Evolutionary conservation across 2,888 invertebrate species (phyloP).

Genomic region (Lithophane leautieri): DNA sequence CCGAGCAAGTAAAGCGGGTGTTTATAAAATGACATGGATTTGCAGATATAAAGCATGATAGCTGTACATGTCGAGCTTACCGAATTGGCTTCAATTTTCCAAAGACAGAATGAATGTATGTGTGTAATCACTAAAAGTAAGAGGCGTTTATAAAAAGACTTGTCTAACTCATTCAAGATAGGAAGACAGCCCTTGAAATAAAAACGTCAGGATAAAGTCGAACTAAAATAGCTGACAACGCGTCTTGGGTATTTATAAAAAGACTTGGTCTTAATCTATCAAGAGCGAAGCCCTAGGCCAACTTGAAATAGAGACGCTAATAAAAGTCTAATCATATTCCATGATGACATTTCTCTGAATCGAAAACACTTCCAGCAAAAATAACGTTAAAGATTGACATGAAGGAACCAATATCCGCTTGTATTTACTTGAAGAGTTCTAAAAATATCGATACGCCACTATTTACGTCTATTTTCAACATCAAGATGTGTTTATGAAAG

Average conservation of each 20-base stretch:
- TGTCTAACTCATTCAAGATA: not conserved
- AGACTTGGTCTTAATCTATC: not conserved
- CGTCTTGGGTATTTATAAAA: constrained; percentile 12
- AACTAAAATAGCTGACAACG: constrained; percentile 6
- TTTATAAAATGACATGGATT: constrained; percentile 5
- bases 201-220: constrained; percentile 7
- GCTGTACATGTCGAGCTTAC: constrained; percentile 3
- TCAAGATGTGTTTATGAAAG: not conserved
- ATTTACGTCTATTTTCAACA: constrained; percentile 8
- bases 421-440: constrained; percentile 46
- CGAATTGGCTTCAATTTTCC: not conserved
- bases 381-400: constrained; percentile 61
- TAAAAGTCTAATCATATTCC: constrained; percentile 20
- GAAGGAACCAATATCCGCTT: constrained; percentile 68
- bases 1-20: not conserved
- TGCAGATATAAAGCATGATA: constrained; percentile 4
- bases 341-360: constrained; percentile 14
- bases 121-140: not conserved
- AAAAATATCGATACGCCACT: constrained; percentile 4
- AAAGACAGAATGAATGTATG: not conserved
- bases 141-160: constrained; percentile 11
- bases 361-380: constrained; percentile 11
- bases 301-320: constrained; percentile 9
- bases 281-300: constrained; percentile 4
- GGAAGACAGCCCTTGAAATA: not conserved